Percentiles rank a stretch among this genome's conserved stretches.
These are phyloP conservation scores for Piscicola geometra DNA, from an alignment of 2,888 invertebrate species.

Conservation along the genomic window DNA sequence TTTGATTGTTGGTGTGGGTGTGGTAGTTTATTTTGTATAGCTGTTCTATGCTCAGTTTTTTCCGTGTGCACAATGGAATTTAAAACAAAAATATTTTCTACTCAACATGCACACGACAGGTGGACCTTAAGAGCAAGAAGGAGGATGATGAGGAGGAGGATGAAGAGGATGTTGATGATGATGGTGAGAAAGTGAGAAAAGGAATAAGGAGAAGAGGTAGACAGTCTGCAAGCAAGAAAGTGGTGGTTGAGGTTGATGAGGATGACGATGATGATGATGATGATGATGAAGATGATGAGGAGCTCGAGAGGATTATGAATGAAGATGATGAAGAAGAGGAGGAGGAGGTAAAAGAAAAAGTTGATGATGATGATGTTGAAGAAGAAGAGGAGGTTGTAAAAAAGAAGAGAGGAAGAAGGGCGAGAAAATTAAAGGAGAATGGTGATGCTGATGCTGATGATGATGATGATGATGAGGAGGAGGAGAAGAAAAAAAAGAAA, in stretches of 20 bases:
- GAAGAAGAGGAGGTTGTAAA: background rate
- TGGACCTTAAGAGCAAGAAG: too few relatives aligned
- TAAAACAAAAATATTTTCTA: too few relatives aligned
- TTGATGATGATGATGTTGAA: background rate
- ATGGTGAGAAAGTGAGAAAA: too few relatives aligned
- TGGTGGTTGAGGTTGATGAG: background rate
- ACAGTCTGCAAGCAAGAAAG: background rate
- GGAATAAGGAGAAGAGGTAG: background rate
- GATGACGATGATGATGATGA: conserved; percentile 19
- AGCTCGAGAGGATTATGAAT: conserved; percentile 18
- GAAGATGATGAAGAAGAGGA: conserved; percentile 23
- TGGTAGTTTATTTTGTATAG: too few relatives aligned
- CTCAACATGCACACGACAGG: too few relatives aligned
- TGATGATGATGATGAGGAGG: conserved; percentile 6
- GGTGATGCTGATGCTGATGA: background rate
- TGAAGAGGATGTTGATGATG: too few relatives aligned
- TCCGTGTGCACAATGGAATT: too few relatives aligned
- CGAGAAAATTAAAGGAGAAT: background rate
- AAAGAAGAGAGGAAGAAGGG: background rate
- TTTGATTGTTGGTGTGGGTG: too few relatives aligned
- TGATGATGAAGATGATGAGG: conserved; percentile 12
- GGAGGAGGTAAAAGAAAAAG: background rate
- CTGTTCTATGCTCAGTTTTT: too few relatives aligned
- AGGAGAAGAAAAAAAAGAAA: background rate
- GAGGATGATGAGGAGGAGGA: too few relatives aligned